Base-by-base conservation (phyloP, 2,113 vertebrate genomes). In the Mellivora capensis region DNA sequence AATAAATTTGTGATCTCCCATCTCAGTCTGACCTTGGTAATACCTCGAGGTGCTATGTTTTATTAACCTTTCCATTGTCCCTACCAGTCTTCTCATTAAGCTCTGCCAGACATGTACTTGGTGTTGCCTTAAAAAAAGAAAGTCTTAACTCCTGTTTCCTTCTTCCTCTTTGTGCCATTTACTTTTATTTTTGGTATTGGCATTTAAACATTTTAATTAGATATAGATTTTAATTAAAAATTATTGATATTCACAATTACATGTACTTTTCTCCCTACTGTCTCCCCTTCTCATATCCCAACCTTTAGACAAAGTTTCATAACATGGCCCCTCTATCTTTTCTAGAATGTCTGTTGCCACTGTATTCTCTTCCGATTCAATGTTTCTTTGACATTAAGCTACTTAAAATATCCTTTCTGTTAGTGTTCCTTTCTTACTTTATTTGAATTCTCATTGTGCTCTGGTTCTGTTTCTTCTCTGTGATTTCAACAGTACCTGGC, bases 141-240 rank as follows among this genome's bases (percentile, higher is more conserved):
- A 61, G 31, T 80, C 1, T 61, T 69, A 8, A 57, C 1, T 47
- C 12, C 91, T 23, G n/a, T 85, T 82, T 85, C 37, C 7, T 6
- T 90, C 25, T 81, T 71, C 69, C 15, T 94, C n/a, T 59, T 52
- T 42, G 18, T 83, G 34, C 34, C 10, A 71, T 69, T 96, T 91
- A 52, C 57, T 25, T 91, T 96, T 49, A 82, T 81, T 54, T 95
- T 69, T 86, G 15, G 6, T 67, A 64, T 52, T 89, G 52, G 0
- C 12, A 39, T 84, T 94, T 91, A 90, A 80, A 23, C 13, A 64
- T 52, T 80, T 85, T 37, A 94, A 91, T 95, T 84, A 90, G 76
- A 72, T 57, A 47, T 87, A 76, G 5, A 69, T 69, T 82, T 90
- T 29, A 61, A 87, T 80, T 17, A 4, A 72, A 90, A 81, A 54